Evolutionary conservation across 2,797 vertebrate genomes (phyloP), one percentile per base, ranked within the genome.

Genomic region (Enteromius radiatus): DNA sequence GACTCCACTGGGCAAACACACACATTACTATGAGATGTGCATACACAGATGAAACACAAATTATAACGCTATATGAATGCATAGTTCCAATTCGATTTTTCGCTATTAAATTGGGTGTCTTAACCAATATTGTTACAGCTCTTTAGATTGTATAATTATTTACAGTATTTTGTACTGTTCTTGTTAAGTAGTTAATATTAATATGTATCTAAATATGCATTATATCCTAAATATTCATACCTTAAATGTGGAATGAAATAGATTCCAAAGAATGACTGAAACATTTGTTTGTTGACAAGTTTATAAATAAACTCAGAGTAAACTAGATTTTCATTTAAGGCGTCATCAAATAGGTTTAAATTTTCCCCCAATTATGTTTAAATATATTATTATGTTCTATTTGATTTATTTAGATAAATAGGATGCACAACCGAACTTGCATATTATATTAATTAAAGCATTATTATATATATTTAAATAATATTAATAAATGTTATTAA

Each of bases 11-110:
- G 36, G 38, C 49, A 11, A 67, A 28, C 85, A 68, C 43, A 41
- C 84, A 77, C 52, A 74, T 86, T 33, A 63, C 70, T 63, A 87
- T 23, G 76, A 87, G 87, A 80, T 88, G 85, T 88, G 89, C 91
- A 7, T 90, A 90, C 92, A 91, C 92, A 92, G 91, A 92, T 87
- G 81, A 84, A 86, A 90, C 84, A 86, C 81, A 73, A 87, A 76
- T 86, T 69, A 82, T 45, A 71, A 38, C 23, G 11, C 23, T 12
- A 59, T 14, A 70, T 76, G 86, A 84, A 77, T 73, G 89, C 4
- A 31, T 2, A 63, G 14, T 15, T 45, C 8, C 1, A 36, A 9
- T 49, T 19, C 38, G 10, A 56, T 36, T 54, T 36, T 54, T 33
- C 3, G 19, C 5, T 26, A 15, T 69, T 43, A 9, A 8, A 64